Percentiles rank a stretch among this genome's conserved stretches.
These are phyloP conservation scores for Heliothis virescens DNA, from an alignment of 1,140 invertebrate genomes.

Conservation along the genomic window DNA sequence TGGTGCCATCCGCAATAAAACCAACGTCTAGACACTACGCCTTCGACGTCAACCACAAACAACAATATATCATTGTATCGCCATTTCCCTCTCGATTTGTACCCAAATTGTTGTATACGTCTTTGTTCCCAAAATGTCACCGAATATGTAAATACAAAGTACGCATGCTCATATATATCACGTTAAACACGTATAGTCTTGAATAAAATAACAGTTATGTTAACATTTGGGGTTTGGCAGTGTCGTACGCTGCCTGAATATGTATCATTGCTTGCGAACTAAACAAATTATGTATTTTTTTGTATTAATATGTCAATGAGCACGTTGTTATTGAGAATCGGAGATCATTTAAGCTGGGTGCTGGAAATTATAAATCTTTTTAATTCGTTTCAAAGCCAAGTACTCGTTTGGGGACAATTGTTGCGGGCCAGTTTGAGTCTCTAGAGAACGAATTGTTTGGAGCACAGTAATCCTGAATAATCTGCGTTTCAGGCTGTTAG, in stretches of 20 bases:
- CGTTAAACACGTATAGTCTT: slow-evolving; percentile 56
- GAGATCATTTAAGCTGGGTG: too few species aligned
- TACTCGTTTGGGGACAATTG: too few species aligned
- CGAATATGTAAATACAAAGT: slow-evolving; percentile 47
- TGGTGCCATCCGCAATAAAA: background rate
- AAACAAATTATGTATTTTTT: too few species aligned
- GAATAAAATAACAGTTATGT: slow-evolving; percentile 57
- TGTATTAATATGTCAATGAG: too few species aligned
- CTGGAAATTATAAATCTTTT: too few species aligned
- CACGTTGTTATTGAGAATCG: too few species aligned
- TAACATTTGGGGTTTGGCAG: slow-evolving; percentile 41
- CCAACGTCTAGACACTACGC: background rate
- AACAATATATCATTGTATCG: slow-evolving; percentile 30
- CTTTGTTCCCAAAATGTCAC: slow-evolving; percentile 33
- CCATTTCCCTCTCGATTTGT: slow-evolving; percentile 28
- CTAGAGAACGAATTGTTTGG: background rate
- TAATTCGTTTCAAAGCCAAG: background rate
- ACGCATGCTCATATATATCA: slow-evolving; percentile 53
- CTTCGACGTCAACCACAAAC: slow-evolving; percentile 16
- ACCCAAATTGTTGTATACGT: slow-evolving; percentile 29
- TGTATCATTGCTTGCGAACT: slow-evolving; percentile 9
- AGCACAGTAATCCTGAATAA: too few species aligned
- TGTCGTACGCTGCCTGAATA: slow-evolving; percentile 2
- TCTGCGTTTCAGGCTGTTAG: too few species aligned
- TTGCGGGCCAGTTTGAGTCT: too few species aligned